phyloP scores from a whole-genome alignment of 2,113 vertebrate genomes.

The Morone chrysops region DNA sequence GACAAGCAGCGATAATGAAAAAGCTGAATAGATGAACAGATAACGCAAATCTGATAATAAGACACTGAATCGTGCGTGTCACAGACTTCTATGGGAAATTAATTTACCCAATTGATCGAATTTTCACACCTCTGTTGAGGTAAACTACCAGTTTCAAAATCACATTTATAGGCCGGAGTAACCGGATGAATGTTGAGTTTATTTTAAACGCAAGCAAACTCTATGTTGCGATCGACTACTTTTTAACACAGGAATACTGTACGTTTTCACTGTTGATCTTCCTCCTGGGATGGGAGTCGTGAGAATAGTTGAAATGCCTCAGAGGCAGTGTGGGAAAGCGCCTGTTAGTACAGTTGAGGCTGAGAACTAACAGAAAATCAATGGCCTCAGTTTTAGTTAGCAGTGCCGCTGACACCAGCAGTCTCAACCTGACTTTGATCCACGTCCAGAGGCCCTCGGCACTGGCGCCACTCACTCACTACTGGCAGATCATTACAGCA shows the following conservation, averaged over 20 bases:
- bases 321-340: conserved; percentile 61
- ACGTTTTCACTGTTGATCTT: conserved; percentile 8
- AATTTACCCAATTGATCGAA: conserved; percentile 1
- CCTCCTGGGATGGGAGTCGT: conserved; percentile 25
- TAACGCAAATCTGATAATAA: background rate
- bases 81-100: background rate
- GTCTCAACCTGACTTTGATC: conserved; percentile 70
- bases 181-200: background rate
- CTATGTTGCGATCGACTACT: conserved; percentile 1
- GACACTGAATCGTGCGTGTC: conserved; percentile 27
- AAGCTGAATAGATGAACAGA: conserved; percentile 31
- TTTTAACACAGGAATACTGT: background rate
- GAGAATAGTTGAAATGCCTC: conserved; percentile 41
- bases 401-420: conserved; percentile 52
- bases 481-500: conserved; percentile 45
- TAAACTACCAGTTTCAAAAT: conserved; percentile 3
- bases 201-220: background rate
- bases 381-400: conserved; percentile 64
- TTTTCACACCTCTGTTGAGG: background rate
- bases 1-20: conserved; percentile 21
- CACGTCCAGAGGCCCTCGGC: conserved; percentile 52
- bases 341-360: conserved; percentile 53
- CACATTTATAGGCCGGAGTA: background rate
- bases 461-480: conserved; percentile 36
- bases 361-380: conserved; percentile 74